Evolutionary conservation across 2,113 vertebrate genomes (phyloP).

Genomic region (Psittacus erithacus): DNA sequence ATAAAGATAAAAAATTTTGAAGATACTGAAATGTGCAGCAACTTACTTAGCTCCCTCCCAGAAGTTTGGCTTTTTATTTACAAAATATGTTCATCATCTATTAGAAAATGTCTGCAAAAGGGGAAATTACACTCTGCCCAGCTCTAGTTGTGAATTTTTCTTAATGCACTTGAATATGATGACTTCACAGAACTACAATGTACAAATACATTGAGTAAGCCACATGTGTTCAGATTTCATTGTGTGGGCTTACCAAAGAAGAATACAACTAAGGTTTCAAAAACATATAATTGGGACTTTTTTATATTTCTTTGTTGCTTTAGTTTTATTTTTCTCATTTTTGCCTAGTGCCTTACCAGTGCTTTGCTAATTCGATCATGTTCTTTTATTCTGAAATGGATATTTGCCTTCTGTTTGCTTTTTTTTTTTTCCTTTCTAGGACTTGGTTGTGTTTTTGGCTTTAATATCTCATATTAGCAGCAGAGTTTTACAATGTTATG

Average conservation of each 20-base stretch:
- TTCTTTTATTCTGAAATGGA: conserved; percentile 66
- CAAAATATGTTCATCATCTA: background rate
- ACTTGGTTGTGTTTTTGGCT: conserved; percentile 55
- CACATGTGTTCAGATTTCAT: background rate
- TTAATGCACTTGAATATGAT: background rate
- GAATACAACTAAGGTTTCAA: background rate
- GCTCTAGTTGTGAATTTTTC: background rate
- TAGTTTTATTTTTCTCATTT: background rate
- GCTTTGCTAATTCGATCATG: background rate
- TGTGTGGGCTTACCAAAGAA: background rate
- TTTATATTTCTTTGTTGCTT: background rate
- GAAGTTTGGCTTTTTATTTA: background rate
- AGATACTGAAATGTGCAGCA: background rate
- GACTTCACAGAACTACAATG: background rate
- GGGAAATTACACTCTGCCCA: background rate
- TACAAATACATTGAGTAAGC: background rate
- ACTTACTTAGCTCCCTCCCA: background rate
- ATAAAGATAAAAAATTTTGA: background rate
- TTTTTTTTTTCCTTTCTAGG: conserved; percentile 10
- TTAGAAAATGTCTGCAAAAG: background rate
- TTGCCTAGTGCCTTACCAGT: background rate
- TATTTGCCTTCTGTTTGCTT: conserved; percentile 52
- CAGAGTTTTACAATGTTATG: conserved; percentile 41
- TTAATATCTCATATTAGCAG: conserved; percentile 51
- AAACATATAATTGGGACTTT: background rate